Evolutionary conservation across 2,797 vertebrate genomes (phyloP).

Genomic region (Ctenochaetus hawaiiensis): DNA sequence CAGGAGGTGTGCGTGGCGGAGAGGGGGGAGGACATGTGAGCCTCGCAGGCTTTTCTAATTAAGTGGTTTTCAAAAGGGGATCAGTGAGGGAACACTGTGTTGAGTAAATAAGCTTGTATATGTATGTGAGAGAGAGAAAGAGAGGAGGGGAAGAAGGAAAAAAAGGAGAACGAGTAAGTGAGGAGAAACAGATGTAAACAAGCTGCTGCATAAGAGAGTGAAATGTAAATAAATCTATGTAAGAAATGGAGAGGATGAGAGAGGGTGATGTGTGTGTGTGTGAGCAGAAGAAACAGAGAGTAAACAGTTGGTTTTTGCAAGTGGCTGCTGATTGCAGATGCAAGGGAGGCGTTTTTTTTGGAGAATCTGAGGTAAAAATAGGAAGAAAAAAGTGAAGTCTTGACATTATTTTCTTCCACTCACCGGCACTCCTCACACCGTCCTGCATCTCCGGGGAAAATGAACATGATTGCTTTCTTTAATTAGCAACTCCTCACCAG

Average conservation of each 20-base stretch:
- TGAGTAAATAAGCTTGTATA: slow-evolving; percentile 67
- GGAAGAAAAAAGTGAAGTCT: slow-evolving; percentile 30
- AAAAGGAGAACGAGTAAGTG: slow-evolving; percentile 13
- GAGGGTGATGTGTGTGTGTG: neutral
- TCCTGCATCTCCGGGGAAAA: slow-evolving; percentile 3
- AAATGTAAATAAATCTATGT: slow-evolving; percentile 65
- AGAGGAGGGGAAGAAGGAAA: neutral
- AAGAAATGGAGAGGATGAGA: slow-evolving; percentile 45
- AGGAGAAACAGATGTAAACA: slow-evolving; percentile 66
- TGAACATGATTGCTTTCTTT: slow-evolving; percentile 40
- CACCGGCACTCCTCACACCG: slow-evolving; percentile 9
- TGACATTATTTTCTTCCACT: slow-evolving; percentile 51
- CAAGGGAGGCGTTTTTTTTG: slow-evolving; percentile 16
- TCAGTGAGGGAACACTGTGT: slow-evolving; percentile 61
- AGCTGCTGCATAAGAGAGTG: slow-evolving; percentile 53
- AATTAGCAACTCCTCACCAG: slow-evolving; percentile 48
- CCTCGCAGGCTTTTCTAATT: slow-evolving; percentile 74
- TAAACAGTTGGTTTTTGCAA: slow-evolving; percentile 65
- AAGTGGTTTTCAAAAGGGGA: slow-evolving; percentile 73
- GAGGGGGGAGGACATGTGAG: slow-evolving; percentile 16
- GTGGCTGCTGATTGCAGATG: slow-evolving; percentile 46
- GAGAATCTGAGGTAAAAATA: slow-evolving; percentile 35
- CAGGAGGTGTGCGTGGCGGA: slow-evolving; percentile 30
- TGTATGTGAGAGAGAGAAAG: slow-evolving; percentile 4
- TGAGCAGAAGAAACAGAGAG: slow-evolving; percentile 6